Evolutionary conservation across 2,113 vertebrate species (phyloP).

Genomic region (Odontophorus gujanensis): DNA sequence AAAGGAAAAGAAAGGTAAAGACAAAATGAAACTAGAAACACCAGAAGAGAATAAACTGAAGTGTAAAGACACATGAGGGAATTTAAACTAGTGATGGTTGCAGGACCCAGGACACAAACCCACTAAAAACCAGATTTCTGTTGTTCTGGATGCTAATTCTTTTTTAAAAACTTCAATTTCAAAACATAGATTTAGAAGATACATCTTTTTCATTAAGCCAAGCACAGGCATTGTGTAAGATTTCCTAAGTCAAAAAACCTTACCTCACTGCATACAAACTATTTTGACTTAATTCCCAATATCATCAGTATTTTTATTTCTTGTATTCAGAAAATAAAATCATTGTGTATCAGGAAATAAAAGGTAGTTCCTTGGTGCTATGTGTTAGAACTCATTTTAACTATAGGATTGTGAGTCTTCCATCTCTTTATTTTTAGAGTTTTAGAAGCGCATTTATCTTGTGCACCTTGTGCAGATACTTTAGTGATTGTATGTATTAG

Average conservation of each 20-base stretch:
- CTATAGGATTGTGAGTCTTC: background rate
- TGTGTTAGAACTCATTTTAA: background rate
- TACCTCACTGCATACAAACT: background rate
- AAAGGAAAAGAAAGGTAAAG: background rate
- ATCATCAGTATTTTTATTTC: background rate
- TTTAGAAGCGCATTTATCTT: background rate
- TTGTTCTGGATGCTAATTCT: rapidly evolving
- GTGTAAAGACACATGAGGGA: background rate
- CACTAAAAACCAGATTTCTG: background rate
- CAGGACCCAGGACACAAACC: background rate
- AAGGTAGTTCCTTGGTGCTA: background rate
- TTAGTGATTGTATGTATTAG: constrained; percentile 24
- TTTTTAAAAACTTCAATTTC: background rate
- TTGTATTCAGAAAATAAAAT: background rate
- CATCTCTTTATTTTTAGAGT: background rate
- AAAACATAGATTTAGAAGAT: background rate
- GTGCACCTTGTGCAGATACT: background rate
- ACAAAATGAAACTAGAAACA: background rate
- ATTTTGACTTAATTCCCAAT: background rate
- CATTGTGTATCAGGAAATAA: background rate
- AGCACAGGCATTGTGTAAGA: background rate
- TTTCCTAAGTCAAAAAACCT: background rate
- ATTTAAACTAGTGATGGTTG: background rate
- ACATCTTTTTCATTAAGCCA: background rate
- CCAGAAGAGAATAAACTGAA: background rate